Evolutionary conservation across 1,140 invertebrate species (phyloP), one percentile per base, ranked within the genome.

Genomic region (Atopsyche davidsoni): DNA sequence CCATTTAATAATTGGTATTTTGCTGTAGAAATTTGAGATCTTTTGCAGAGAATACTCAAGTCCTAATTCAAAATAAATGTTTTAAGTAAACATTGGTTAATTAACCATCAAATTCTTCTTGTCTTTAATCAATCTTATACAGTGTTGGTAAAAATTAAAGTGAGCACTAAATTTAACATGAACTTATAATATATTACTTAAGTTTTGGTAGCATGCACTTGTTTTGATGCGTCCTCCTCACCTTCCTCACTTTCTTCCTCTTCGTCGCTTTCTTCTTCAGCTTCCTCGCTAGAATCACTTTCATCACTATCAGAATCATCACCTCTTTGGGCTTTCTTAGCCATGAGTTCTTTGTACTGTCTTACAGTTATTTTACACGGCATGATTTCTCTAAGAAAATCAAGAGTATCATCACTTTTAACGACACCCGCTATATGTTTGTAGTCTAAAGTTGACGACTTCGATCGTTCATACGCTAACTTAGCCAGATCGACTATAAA

Each of bases 361-460:
- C 72, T 65, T 0, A 83, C 80, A 2, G 82, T 82, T 11, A 85
- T 84, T 60, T 85, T 86, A 45, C 76, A 72, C 0, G 83, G 83
- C 74, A 85, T 79, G 46, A 85, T 84, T 63, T 85, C 81, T 28
- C 78, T 66, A 2, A 85, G 60, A 60, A 85, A 85, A 54, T 83
- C 80, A 44, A 84, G 68, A 1, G 72, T 79, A 22, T 81, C 77
- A 57, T 80, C 78, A 2, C 75, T 73, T 61, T 85, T 78, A 0
- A 84, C 82, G 0, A 85, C 72, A 53, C 84, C 78, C 2, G 82
- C 80, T 10, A 86, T 68, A 60, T 83, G 75, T 63, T 83, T 83
- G 53, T 86, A 86, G 47, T 84, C 80, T 18, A 86, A 59, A 35
- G 63, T 62, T 34, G 69, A 72, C 11, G 45, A 60, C 46, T 63